Conservation (phyloP, 1,140 invertebrate genomes). For the Scylla paramamosain region DNA sequence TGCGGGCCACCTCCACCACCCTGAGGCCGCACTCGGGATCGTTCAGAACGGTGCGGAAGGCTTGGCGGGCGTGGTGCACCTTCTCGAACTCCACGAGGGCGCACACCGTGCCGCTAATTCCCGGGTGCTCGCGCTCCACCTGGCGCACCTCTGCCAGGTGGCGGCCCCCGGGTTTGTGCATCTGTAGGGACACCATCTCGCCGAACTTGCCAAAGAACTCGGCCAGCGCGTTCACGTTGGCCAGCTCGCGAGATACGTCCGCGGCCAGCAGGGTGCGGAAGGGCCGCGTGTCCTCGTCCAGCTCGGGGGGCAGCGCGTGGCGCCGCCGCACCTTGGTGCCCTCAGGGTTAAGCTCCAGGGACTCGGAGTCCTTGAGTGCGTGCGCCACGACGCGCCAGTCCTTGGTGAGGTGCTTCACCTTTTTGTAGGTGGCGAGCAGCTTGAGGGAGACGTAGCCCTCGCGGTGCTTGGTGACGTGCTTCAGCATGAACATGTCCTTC, state of each 20-base stretch:
- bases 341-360: conserved; percentile 93
- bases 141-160: conserved; percentile 93
- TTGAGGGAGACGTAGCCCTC: conserved; percentile 97
- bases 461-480: conserved; percentile 95
- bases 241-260: conserved; percentile 89
- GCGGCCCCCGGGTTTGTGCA: conserved; percentile 91
- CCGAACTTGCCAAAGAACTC: conserved; percentile 93
- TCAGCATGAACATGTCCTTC: conserved; percentile 96
- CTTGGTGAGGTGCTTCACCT: conserved; percentile 94
- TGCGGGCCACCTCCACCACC: conserved; percentile 60
- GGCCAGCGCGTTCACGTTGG: conserved; percentile 92
- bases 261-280: conserved; percentile 92
- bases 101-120: conserved; percentile 87
- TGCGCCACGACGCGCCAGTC: conserved; percentile 95
- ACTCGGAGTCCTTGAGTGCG: conserved; percentile 88
- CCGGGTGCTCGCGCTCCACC: conserved; percentile 93
- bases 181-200: conserved; percentile 91
- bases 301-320: conserved; percentile 91
- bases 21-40: conserved; percentile 44
- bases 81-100: conserved; percentile 94
- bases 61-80: conserved; percentile 80
- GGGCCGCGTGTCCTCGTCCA: conserved; percentile 90
- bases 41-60: conserved; percentile 78
- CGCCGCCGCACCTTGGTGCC: conserved; percentile 93
- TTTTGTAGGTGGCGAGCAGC: conserved; percentile 94